Percentiles rank a stretch among this genome's conserved stretches.
These are phyloP conservation scores for Troides aeacus DNA, from an alignment of 2,888 invertebrate species.

Conservation along the genomic window DNA sequence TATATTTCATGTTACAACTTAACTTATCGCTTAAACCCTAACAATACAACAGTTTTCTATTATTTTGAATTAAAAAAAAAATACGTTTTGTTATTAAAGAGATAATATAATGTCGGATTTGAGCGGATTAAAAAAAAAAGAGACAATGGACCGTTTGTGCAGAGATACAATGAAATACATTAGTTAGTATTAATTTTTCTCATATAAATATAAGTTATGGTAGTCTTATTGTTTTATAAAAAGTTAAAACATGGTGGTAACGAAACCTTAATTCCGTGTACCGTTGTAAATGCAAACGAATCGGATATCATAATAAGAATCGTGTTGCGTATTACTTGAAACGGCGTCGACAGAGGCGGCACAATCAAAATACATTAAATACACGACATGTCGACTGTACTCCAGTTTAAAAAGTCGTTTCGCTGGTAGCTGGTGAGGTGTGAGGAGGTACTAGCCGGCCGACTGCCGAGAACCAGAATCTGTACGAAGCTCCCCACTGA, in stretches of 20 bases:
- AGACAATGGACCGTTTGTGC: conserved; percentile 22
- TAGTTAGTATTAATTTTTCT: conserved; percentile 13
- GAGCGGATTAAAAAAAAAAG: conserved; percentile 19
- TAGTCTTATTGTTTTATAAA: neutral
- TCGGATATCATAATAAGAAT: conserved; percentile 40
- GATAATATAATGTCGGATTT: conserved; percentile 9
- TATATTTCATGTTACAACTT: too few species aligned
- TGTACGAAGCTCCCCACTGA: conserved; percentile 53
- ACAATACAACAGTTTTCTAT: neutral
- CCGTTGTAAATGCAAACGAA: conserved; percentile 45
- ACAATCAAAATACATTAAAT: conserved; percentile 74
- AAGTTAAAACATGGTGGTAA: neutral
- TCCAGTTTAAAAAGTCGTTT: conserved; percentile 77
- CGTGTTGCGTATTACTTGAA: conserved; percentile 40
- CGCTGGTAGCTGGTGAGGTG: conserved; percentile 68
- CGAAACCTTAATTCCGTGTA: conserved; percentile 9
- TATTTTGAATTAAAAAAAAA: neutral
- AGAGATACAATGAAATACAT: conserved; percentile 6
- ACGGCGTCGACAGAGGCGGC: conserved; percentile 57
- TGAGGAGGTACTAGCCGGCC: conserved; percentile 68
- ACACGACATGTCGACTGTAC: conserved; percentile 73
- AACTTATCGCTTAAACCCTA: neutral
- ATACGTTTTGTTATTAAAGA: conserved; percentile 20
- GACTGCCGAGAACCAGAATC: conserved; percentile 45
- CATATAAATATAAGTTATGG: conserved; percentile 10